Base-by-base conservation (phyloP, 2,113 vertebrate species). In the Gorsachius goisagi region DNA sequence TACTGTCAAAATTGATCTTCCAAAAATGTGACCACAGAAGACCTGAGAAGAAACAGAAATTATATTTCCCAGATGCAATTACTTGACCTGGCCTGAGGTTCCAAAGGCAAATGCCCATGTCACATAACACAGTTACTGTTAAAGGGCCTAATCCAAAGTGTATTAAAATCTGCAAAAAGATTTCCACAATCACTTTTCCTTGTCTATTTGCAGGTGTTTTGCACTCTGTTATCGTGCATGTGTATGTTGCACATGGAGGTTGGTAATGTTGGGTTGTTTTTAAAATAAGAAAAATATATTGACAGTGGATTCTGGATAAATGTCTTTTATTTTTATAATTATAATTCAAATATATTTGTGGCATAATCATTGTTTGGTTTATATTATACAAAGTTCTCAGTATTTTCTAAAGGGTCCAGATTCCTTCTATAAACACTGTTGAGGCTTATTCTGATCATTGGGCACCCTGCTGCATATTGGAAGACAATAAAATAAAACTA, bases 1-100 rank as follows among this genome's bases (percentile, higher is more conserved):
- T 86, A 73, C 49, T 94, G 90, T 95, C 94, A 93, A 92, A 96
- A 94, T 44, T 87, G 83, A 89, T 96, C 86, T 89, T 93, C 68
- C 17, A 63, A 89, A 92, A 90, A 75, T 85, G 44, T 93, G 79
- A 84, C 85, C 93, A 53, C 68, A 67, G 13, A 94, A 96, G 72
- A 49, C 64, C 68, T 81, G 49, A 53, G 91, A 92, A 92, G 85
- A 94, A 94, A 75, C 56, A 79, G 60, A 87, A 93, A 84, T 72
- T 64, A 2, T 80, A 32, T 95, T 95, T 96, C 79, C 77, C 93
- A 94, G 73, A 72, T 94, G 64, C 52, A 81, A 84, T 95, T 86
- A 78, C 44, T 77, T 92, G 73, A 68, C 76, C 73, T 52, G 74
- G 73, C 12, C 66, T 78, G 79, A 69, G 21, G 23, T 90, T 96